A percentile compares a stretch with the other conserved stretches of the same genome.
phyloP scores from a whole-genome alignment of 2,888 invertebrate genomes.

The Hypercompe scribonia region DNA sequence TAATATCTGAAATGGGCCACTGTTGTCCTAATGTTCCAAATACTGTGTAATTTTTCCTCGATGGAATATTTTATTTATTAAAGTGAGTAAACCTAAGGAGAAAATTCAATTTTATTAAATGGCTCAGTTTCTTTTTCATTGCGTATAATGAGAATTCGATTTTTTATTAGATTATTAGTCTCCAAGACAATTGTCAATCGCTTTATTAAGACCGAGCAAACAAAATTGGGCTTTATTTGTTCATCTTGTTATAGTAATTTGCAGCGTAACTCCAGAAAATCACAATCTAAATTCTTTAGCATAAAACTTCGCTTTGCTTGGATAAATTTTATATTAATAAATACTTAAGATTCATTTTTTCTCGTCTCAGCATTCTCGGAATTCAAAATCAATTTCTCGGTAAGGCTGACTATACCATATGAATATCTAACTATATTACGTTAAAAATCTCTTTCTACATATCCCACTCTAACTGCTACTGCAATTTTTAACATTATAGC shows the following conservation, averaged over 20 bases:
- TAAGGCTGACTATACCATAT: no score
- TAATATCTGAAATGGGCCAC: slow-evolving; percentile 35
- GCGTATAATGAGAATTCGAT: slow-evolving; percentile 40
- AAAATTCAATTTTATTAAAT: slow-evolving; percentile 27
- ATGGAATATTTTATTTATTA: slow-evolving; percentile 31
- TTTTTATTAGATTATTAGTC: slow-evolving; percentile 30
- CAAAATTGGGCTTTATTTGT: slow-evolving; percentile 10
- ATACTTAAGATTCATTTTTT: no score
- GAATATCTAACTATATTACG: no score
- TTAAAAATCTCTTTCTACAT: neutral
- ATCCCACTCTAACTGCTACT: neutral
- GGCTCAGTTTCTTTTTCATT: slow-evolving; percentile 36
- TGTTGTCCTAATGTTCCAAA: slow-evolving; percentile 24
- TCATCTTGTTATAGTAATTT: neutral
- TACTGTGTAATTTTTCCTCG: slow-evolving; percentile 17
- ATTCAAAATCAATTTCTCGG: no score
- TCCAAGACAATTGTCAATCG: slow-evolving; percentile 30
- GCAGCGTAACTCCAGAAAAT: neutral
- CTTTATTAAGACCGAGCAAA: slow-evolving; percentile 6
- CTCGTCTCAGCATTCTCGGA: no score
- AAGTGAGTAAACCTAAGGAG: neutral
- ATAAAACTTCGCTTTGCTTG: no score
- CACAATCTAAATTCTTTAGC: neutral
- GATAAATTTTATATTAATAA: no score
- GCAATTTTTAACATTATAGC: neutral